Conservation (phyloP, 1,140 invertebrate genomes). For the Panulirus ornatus region DNA sequence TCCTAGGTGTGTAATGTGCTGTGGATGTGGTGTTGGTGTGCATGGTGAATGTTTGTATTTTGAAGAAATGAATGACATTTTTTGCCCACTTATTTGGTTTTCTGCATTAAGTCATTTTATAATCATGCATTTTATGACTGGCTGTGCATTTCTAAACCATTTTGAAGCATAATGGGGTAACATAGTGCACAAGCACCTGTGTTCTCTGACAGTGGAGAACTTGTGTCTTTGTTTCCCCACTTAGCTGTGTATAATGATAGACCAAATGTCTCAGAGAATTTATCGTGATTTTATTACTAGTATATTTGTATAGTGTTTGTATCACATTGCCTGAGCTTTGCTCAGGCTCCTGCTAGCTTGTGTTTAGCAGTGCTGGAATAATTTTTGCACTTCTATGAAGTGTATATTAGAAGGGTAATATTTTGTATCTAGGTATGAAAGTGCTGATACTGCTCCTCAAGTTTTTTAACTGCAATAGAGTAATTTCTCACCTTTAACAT, state of each 20-base stretch:
- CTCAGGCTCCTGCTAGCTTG: slow-evolving; percentile 48
- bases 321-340: slow-evolving; percentile 57
- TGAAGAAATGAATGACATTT: slow-evolving; percentile 12
- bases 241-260: slow-evolving; percentile 40
- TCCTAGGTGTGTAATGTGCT: not conserved
- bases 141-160: slow-evolving; percentile 55
- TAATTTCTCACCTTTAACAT: not conserved
- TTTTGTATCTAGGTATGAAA: slow-evolving; percentile 39
- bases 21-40: slow-evolving; percentile 30
- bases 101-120: slow-evolving; percentile 39
- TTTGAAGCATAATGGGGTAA: slow-evolving; percentile 22
- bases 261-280: slow-evolving; percentile 68
- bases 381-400: slow-evolving; percentile 68
- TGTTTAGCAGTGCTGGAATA: slow-evolving; percentile 48
- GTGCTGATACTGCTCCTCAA: slow-evolving; percentile 34
- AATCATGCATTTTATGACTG: slow-evolving; percentile 67
- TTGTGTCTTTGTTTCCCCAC: slow-evolving; percentile 12
- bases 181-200: not conserved
- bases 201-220: not conserved
- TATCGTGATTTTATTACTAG: slow-evolving; percentile 55
- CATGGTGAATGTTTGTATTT: not conserved
- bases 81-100: slow-evolving; percentile 36
- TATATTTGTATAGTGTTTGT: slow-evolving; percentile 66
- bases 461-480: not conserved
- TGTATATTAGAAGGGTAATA: slow-evolving; percentile 64